Evolutionary conservation across 2,888 invertebrate species (phyloP).

Genomic region (Sabatieria punctata): DNA sequence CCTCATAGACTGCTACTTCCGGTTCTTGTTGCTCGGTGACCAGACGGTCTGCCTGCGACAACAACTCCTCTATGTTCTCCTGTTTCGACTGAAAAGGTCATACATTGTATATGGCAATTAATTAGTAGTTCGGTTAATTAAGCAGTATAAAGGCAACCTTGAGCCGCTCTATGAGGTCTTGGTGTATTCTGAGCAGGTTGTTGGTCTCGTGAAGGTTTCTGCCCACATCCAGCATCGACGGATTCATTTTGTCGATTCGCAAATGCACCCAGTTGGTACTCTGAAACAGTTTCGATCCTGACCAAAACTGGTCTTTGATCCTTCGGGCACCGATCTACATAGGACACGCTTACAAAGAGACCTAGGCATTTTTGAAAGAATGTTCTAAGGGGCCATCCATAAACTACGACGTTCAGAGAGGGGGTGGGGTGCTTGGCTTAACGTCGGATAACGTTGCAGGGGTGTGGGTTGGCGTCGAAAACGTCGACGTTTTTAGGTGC

Average conservation of each 20-base stretch:
- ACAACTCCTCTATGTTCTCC: conserved; percentile 67
- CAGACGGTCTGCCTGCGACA: conserved; percentile 65
- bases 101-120: not conserved
- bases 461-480: too few relatives aligned
- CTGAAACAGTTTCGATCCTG: too few relatives aligned
- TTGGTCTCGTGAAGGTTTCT: conserved; percentile 55
- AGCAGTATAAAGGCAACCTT: conserved; percentile 43
- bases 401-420: too few relatives aligned
- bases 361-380: too few relatives aligned
- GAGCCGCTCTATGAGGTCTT: conserved; percentile 61
- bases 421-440: too few relatives aligned
- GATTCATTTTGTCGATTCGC: conserved; percentile 66
- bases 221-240: conserved; percentile 62
- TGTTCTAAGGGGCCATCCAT: too few relatives aligned
- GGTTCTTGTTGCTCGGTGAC: conserved; percentile 49
- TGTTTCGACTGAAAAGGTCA: conserved; percentile 51
- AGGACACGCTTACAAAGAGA: too few relatives aligned
- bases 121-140: not conserved
- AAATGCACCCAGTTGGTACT: conserved; percentile 62
- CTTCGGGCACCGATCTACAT: too few relatives aligned
- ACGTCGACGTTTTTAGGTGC: too few relatives aligned
- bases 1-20: conserved; percentile 54
- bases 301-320: too few relatives aligned
- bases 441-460: too few relatives aligned
- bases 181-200: conserved; percentile 56